Evolutionary conservation across 2,888 invertebrate species (phyloP), one percentile per base, ranked within the genome.

Genomic region (Thalpophila matura): DNA sequence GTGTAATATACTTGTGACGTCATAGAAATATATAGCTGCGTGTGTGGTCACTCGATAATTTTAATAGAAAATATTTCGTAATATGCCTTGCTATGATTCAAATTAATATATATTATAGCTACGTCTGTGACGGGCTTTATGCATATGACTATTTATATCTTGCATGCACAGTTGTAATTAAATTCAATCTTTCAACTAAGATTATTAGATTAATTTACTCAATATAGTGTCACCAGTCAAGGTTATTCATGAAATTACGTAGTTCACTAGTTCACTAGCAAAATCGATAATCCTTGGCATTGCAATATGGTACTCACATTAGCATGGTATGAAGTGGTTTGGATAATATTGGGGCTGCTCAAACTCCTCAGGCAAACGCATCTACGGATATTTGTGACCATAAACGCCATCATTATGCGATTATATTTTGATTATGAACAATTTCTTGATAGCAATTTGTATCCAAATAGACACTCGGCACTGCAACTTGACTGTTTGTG

Each of bases 291-390:
- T 82, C 83, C 82, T 87, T 89, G 89, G 85, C 86, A 86, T 87
- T 87, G 86, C 57, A 74, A 61, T 51, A 18, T 73, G 78, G 18
- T 84, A 95, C 95, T 96, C 90, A 98, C 98, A 87, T 97, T 97
- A 62, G 97, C 96, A 86, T 98, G 98, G 88, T 98, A 98, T 22
- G 95, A 93, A 50, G 96, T 95, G 18, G 95, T 93, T 71, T 96
- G 96, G 55, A 96, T 69, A 35, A 85, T 66, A 66, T 86, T 89
- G 10, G 90, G 80, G 45, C 80, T 90, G 67, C 89, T 93, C 5
- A 91, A 79, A 67, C 86, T 90, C 63, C 85, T 90, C 26, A 91
- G 63, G 76, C 95, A 93, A 50, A 92, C 81, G 70, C 94, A 93
- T 76, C 87, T 88, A 43, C 94, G 92, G 57, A 94, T 69, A 77